A percentile compares a stretch with the other conserved stretches of the same genome.
These are phyloP conservation scores for Palaemon carinicauda DNA, from an alignment of 1,140 invertebrate species.

Conservation along the genomic window DNA sequence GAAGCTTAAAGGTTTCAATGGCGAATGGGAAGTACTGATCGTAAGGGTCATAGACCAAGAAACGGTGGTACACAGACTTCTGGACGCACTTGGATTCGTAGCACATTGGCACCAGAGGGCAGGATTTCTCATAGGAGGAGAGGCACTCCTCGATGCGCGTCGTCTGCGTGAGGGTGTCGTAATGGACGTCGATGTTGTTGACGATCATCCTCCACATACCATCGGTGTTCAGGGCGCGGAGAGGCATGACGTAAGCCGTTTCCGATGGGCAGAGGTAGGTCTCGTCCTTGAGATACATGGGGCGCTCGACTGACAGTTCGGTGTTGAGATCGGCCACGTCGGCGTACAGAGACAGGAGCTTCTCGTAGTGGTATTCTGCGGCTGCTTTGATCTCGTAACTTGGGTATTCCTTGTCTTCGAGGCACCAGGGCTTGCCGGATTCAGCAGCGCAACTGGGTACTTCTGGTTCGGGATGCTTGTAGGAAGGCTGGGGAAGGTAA, in stretches of 20 bases:
- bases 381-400: constrained; percentile 17
- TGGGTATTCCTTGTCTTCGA: constrained; percentile 60
- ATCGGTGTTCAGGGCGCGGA: constrained; percentile 54
- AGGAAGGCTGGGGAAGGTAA: no score
- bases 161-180: constrained; percentile 58
- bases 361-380: neutral
- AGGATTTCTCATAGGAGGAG: no score
- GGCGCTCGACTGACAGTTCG: neutral
- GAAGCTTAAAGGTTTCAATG: constrained; percentile 58
- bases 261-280: neutral
- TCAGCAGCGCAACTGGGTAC: constrained; percentile 57
- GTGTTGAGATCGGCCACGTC: neutral
- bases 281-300: no score
- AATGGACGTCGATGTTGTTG: constrained; percentile 59
- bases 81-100: constrained; percentile 60
- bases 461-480: no score
- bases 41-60: constrained; percentile 49
- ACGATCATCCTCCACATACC: constrained; percentile 60
- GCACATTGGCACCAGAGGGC: constrained; percentile 51
- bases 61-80: constrained; percentile 59
- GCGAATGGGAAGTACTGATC: constrained; percentile 60
- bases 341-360: neutral
- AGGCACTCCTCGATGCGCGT: constrained; percentile 58
- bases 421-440: constrained; percentile 60
- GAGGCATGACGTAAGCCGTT: constrained; percentile 47